Base-by-base conservation (phyloP, 2,888 invertebrate genomes). In the Ectemnius cavifrons region DNA sequence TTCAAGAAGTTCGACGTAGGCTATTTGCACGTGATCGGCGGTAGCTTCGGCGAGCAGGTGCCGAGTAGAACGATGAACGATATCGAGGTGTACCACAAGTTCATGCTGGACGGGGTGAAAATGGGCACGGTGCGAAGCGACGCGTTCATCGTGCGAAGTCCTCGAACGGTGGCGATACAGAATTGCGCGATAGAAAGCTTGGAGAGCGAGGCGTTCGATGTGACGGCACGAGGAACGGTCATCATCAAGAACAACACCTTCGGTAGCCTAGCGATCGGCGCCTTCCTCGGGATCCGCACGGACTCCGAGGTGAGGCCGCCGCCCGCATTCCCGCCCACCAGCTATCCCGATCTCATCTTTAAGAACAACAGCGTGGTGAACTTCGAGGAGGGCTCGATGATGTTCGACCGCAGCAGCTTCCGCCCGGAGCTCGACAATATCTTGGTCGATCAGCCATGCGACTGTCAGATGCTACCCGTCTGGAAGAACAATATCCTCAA, bases 1-100 rank as follows among this genome's bases (percentile, higher is more conserved):
- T 96, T 97, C 85, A 97, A 96, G 86, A 96, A 96, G 90, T 96
- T 97, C 86, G 93, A 94, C 28, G 93, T 95, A 0, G 92, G 93
- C 47, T 93, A 93, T 79, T 92, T 97, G 77, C 92, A 93, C 78
- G 90, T 97, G 64, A 92, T 92, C 57, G 94, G 94, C 3, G 94
- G 95, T 23, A 91, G 87, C 13, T 93, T 95, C 61, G 91, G 92
- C 37, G 92, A 92, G 0, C 87, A 91, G 64, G 89, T 96, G 73
- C 95, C 95, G 4, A 95, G 96, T 82, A 93, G 95, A 75, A 93
- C 94, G 71, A 93, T 96, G 87, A 95, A 95, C 71, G 96, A 96
- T 84, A 91, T 96, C 63, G 94, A 94, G 84, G 94, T 96, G 52
- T 92, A 92, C 65, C 92, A 94, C 83, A 92, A 93, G 71, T 93